A percentile compares a stretch with the other conserved stretches of the same genome.
Evolutionary conservation across 2,113 vertebrate genomes (phyloP).

Genomic region (Boleophthalmus pectinirostris): DNA sequence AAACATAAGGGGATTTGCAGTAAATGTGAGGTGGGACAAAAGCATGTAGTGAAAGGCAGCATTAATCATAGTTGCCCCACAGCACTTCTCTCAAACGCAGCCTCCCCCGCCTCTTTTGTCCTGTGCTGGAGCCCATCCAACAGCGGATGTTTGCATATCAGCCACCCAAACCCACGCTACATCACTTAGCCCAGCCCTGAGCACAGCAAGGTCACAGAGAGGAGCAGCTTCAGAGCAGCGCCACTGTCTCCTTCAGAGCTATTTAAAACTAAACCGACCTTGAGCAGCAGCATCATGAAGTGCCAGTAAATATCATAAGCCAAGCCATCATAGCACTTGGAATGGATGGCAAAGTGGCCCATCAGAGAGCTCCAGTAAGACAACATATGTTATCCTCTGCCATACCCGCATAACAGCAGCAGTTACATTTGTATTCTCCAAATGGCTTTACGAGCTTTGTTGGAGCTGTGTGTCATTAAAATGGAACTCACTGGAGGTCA

Average conservation of each 20-base stretch:
- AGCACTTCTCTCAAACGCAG: constrained; percentile 72
- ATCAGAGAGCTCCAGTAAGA: constrained; percentile 13
- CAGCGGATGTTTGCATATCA: constrained; percentile 76
- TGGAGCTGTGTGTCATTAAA: constrained; percentile 62
- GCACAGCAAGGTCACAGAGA: constrained; percentile 55
- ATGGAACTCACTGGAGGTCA: constrained; percentile 48
- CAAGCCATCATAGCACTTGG: background rate
- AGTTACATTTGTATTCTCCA: constrained; percentile 34
- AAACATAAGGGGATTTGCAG: constrained; percentile 15
- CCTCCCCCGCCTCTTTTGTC: constrained; percentile 57
- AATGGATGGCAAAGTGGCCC: background rate
- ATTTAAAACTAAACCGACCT: constrained; percentile 31
- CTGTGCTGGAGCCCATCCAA: constrained; percentile 67
- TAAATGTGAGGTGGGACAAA: constrained; percentile 34
- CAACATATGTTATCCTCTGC: constrained; percentile 33
- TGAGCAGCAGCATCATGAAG: constrained; percentile 10
- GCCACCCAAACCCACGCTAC: constrained; percentile 61
- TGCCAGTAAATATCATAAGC: constrained; percentile 21
- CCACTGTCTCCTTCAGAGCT: constrained; percentile 20
- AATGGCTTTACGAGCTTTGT: constrained; percentile 54
- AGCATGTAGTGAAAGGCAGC: constrained; percentile 31
- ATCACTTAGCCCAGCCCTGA: constrained; percentile 49
- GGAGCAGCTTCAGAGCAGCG: constrained; percentile 41
- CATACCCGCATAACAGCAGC: constrained; percentile 28
- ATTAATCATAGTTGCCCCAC: constrained; percentile 60